Evolutionary conservation across 92 coral and sea anemone species (phyloP).

Genomic region (Bergia sp.): DNA sequence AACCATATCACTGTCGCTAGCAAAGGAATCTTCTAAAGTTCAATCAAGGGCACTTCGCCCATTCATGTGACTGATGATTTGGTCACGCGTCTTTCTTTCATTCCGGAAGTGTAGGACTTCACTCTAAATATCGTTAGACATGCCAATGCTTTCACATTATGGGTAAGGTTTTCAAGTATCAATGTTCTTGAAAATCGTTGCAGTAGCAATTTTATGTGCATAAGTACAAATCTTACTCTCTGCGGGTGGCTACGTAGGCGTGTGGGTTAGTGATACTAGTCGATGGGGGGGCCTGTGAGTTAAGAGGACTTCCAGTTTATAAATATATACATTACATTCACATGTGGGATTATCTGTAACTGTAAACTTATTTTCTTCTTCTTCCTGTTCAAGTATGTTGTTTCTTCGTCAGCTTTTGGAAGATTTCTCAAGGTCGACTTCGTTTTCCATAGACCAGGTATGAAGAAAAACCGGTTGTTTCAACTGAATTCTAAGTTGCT

Average conservation of each 20-base stretch:
- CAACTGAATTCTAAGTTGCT: no score
- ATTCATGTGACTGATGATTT: neutral
- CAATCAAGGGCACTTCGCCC: neutral
- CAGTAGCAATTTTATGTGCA: no score
- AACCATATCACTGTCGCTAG: no score
- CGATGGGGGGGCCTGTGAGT: neutral
- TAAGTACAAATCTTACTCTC: neutral
- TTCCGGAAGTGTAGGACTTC: neutral
- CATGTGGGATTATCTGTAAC: neutral
- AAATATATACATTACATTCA: no score
- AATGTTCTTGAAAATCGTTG: no score
- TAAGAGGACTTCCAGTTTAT: no score
- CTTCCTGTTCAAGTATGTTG: neutral
- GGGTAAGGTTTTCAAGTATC: no score
- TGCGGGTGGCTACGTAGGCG: conserved; percentile 1
- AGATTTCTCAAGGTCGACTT: conserved; percentile 21
- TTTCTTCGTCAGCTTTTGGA: conserved; percentile 33
- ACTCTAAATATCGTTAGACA: no score
- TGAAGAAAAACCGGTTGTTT: neutral
- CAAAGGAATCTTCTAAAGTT: neutral
- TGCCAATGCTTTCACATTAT: no score
- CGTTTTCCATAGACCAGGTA: conserved; percentile 45
- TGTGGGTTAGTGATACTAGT: neutral
- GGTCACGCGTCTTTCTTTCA: neutral
- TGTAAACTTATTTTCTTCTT: neutral